Base-by-base conservation (phyloP, 1,140 invertebrate species). In the Halesus radiatus region DNA sequence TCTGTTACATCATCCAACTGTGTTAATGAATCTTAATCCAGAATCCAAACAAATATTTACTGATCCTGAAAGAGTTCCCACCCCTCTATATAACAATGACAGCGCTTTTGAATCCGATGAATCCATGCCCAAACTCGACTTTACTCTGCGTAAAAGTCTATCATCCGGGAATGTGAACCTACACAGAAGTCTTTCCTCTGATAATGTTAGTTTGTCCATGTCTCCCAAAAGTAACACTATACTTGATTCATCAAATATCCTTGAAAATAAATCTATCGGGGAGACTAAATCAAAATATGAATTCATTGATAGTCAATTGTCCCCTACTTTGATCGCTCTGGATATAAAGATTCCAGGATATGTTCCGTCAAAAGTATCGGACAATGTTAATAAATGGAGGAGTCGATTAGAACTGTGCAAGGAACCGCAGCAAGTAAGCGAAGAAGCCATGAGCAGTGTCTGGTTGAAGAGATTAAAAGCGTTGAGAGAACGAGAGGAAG, bases 341-440 rank as follows among this genome's bases (percentile, higher is more conserved):
- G 89, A 88, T 13, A 77, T 89, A 10, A 88, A 90, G 83, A 80
- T 90, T 26, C 89, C 89, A 56, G 89, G 89, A 8, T 90, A 86
- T 85, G 88, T 89, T 3, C 89, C 89, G 68, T 85, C 62, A n/a
- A 84, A 80, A 68, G 16, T 54, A 85, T 26, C 85, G 84, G 78
- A 87, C 86, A 58, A 88, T 84, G 79, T 87, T 85, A 26, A 86
- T 84, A 79, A 86, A 83, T 85, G 85, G 85, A 70, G 79, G 29
- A 83, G 82, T 62, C 72, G 85, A 16, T 22, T 87, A 18, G 85
- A 86, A 5, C 81, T 82, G 3, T 86, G 85, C 62, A 86, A 85
- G 78, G 85, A 85, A 66, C 86, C 89, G 29, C 84, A 88, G 68
- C 85, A 85, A 84, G 85, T 89, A 10, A 87, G 88, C 15, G 87